Base-by-base conservation (phyloP, 2,888 invertebrate species). In the Calameuta idolon region DNA sequence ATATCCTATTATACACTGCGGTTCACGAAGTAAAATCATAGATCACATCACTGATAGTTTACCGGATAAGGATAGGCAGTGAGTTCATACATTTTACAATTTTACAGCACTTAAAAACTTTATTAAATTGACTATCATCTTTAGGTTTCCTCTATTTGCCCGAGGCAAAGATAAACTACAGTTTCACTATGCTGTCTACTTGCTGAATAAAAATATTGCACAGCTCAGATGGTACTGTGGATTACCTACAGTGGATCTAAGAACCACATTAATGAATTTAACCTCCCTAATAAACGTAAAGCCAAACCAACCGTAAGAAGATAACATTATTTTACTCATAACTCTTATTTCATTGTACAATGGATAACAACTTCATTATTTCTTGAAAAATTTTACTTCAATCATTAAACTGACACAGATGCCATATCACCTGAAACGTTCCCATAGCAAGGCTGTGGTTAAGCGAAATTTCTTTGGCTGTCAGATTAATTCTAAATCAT, bases 181-280 rank as follows among this genome's bases (percentile, higher is more conserved):
- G 84, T 97, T 98, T 89, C 95, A 96, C 81, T 98, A 98, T 91
- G 98, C 96, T 5, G 96, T 98, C 81, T 98, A 97, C 90, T 93
- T 98, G 23, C 92, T 99, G 40, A 98, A 98, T 92, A 98, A 98
- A 92, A 98, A 99, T 90, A 96, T 99, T 81, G 97, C 97, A 1
- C 99, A 99, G 92, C 92, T 98, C 80, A 92, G 96, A 75, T 96
- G 96, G 94, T 95, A 95, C 73, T 94, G 95, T 83, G 95, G 95
- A 1, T 92, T 96, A 71, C 93, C 95, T 0, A 95, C 97, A 0
- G 92, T 93, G 4, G 96, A 97, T 90, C 93, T 97, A 81, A 92
- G 96, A 80, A 94, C 95, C 4, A 97, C 97, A 0, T 92, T 98
- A 78, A 93, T 95, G 34, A 97, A 97, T 90, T 92, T 97, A 12